phyloP scores from a whole-genome alignment of 2,797 vertebrate genomes.

The Alauda arvensis region DNA sequence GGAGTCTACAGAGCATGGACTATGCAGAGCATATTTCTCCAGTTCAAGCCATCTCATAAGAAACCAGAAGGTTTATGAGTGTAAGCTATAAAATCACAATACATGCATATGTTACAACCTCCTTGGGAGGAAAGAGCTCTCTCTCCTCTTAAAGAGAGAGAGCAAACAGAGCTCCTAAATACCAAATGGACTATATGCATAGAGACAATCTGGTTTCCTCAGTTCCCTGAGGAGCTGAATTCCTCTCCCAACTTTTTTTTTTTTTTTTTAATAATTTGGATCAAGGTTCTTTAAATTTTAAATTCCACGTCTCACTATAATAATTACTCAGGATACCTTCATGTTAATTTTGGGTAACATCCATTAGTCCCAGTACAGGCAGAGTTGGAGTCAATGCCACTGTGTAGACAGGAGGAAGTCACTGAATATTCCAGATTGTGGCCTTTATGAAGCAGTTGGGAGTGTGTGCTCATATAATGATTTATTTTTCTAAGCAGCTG shows the following conservation, averaged over 20 bases:
- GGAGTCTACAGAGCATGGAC: slow-evolving; percentile 33
- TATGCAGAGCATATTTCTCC: slow-evolving; percentile 40
- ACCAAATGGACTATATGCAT: not conserved
- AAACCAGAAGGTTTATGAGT: slow-evolving; percentile 18
- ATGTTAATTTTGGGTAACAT: not conserved
- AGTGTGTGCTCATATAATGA: not conserved
- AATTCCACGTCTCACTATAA: not conserved
- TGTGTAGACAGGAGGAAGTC: not conserved
- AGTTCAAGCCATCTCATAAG: slow-evolving; percentile 41
- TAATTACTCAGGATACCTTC: slow-evolving; percentile 2
- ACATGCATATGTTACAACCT: not conserved
- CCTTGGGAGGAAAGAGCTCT: not conserved
- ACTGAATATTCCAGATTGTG: not conserved
- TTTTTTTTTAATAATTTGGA: not conserved
- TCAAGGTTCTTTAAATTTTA: not conserved
- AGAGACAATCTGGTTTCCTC: slow-evolving; percentile 26
- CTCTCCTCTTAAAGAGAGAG: not conserved
- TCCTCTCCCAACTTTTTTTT: not conserved
- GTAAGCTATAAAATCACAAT: slow-evolving; percentile 18
- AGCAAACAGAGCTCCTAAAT: not conserved
- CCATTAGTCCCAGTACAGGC: not conserved
- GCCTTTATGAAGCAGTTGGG: not conserved
- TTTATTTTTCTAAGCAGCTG: not conserved
- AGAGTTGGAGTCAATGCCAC: not conserved
- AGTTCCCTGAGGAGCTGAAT: not conserved